Percentiles rank a stretch among this genome's conserved stretches.
Conservation (phyloP, 1,140 invertebrate genomes). For the Gonioctena quinquepunctata region DNA sequence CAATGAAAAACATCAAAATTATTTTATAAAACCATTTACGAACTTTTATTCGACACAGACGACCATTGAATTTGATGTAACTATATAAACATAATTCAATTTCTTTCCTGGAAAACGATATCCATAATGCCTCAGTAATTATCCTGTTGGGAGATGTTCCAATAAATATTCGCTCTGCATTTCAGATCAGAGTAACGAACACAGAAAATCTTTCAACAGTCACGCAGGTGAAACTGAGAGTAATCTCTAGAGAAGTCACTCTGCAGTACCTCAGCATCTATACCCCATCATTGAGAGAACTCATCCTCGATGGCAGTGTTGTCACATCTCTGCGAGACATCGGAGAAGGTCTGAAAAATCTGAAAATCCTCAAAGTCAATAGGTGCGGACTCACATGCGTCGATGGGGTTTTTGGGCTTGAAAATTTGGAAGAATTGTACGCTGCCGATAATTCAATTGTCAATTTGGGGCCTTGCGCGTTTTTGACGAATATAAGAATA, state of each 20-base stretch:
- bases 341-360: slow-evolving; percentile 65
- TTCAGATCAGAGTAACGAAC: slow-evolving; percentile 59
- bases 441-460: slow-evolving; percentile 65
- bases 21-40: too few relatives aligned
- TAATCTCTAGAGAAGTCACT: slow-evolving; percentile 64
- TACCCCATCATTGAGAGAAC: slow-evolving; percentile 61
- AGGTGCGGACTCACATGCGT: slow-evolving; percentile 66
- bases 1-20: too few relatives aligned
- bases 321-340: slow-evolving; percentile 67
- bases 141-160: too few relatives aligned
- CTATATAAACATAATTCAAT: too few relatives aligned
- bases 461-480: slow-evolving; percentile 62
- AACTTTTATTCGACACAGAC: too few relatives aligned
- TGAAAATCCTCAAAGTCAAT: slow-evolving; percentile 65
- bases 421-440: slow-evolving; percentile 63
- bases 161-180: too few relatives aligned
- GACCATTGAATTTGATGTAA: too few relatives aligned
- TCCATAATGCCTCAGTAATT: too few relatives aligned
- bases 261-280: slow-evolving; percentile 64
- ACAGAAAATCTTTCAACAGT: slow-evolving; percentile 63
- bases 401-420: slow-evolving; percentile 64
- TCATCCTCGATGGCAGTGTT: slow-evolving; percentile 68
- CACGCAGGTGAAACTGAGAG: slow-evolving; percentile 63
- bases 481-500: slow-evolving; percentile 59
- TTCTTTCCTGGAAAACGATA: too few relatives aligned